A percentile compares a stretch with the other conserved stretches of the same genome.
These are phyloP conservation scores for Trematomus loennbergii DNA, from an alignment of 2,113 vertebrate genomes.

Conservation along the genomic window DNA sequence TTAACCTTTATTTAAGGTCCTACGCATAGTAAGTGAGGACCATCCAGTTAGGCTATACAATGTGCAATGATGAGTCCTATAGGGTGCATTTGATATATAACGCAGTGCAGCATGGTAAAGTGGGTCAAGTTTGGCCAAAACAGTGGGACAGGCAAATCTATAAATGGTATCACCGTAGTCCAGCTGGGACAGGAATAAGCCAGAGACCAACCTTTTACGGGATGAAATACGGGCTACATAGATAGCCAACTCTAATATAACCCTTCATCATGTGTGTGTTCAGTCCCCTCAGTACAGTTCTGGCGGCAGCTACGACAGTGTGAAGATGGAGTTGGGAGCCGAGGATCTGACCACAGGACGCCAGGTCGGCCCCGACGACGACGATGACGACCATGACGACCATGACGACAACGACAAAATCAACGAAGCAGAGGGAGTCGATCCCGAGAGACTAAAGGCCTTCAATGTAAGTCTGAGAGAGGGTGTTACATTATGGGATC, in stretches of 20 bases:
- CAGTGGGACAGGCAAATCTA: too few relatives aligned
- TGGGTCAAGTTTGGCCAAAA: too few relatives aligned
- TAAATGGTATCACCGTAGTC: too few relatives aligned
- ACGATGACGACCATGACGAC: conserved; percentile 95
- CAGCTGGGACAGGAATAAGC: too few relatives aligned
- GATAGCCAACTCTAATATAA: not conserved
- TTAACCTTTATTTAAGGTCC: too few relatives aligned
- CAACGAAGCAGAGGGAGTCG: conserved; percentile 94
- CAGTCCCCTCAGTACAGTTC: conserved; percentile 96
- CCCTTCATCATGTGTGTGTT: conserved; percentile 33
- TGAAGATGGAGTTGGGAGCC: conserved; percentile 92
- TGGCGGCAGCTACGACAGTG: conserved; percentile 92
- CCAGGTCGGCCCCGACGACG: conserved; percentile 86
- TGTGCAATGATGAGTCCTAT: too few relatives aligned
- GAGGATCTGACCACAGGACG: conserved; percentile 92
- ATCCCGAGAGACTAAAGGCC: conserved; percentile 97
- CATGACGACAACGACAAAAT: conserved; percentile 99
- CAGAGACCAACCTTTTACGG: too few relatives aligned
- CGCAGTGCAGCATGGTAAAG: too few relatives aligned
- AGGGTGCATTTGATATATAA: too few relatives aligned
- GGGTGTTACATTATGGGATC: conserved; percentile 8
- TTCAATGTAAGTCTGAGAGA: conserved; percentile 89
- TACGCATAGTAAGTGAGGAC: too few relatives aligned
- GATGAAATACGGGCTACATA: too few relatives aligned
- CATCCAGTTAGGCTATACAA: too few relatives aligned